These are phyloP conservation scores for Spisula solida DNA, from an alignment of 2,888 invertebrate species.

Conservation along the genomic window DNA sequence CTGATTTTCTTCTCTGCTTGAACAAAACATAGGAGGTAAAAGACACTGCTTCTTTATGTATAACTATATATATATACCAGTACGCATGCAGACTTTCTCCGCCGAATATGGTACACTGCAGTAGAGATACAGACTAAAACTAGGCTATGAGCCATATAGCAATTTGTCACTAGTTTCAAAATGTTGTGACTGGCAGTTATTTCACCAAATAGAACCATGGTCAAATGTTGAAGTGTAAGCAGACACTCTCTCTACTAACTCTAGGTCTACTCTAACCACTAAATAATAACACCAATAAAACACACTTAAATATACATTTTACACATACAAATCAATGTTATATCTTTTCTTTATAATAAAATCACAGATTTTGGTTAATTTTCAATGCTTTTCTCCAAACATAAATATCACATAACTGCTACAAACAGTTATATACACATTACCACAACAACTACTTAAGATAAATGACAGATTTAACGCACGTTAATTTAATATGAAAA, in stretches of 20 bases:
- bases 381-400: neutral
- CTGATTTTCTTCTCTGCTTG: too few species aligned
- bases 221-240: neutral
- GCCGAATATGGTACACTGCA: too few species aligned
- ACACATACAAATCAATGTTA: neutral
- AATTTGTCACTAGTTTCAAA: neutral
- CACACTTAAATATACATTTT: constrained; percentile 12
- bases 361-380: neutral
- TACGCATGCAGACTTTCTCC: too few species aligned
- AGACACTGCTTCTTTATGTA: too few species aligned
- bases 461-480: constrained; percentile 2
- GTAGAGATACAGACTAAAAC: neutral
- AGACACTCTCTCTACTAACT: too few species aligned
- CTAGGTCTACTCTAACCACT: neutral
- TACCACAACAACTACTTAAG: neutral
- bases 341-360: neutral
- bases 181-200: neutral
- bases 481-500: neutral
- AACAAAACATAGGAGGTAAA: too few species aligned
- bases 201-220: neutral
- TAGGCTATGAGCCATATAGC: neutral
- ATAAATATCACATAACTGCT: constrained; percentile 11
- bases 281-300: neutral
- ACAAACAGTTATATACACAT: neutral
- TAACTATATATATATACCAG: too few species aligned